phyloP scores from a whole-genome alignment of 2,888 invertebrate species.

The Drosophila borborema region DNA sequence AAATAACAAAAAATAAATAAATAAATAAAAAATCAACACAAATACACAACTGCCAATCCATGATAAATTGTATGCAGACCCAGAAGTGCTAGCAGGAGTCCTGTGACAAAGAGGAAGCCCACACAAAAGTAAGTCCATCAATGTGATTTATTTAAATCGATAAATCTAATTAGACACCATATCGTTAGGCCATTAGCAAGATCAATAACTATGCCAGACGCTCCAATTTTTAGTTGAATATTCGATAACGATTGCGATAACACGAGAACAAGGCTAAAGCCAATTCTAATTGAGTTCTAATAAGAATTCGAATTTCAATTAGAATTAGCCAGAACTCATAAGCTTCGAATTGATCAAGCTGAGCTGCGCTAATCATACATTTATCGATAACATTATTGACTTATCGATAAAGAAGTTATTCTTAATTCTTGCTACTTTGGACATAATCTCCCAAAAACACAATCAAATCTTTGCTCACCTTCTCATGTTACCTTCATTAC shows the following conservation, averaged over 20 bases:
- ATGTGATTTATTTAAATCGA: background rate
- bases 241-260: background rate
- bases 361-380: background rate
- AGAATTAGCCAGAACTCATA: no score
- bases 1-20: constrained; percentile 57
- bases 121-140: constrained; percentile 29
- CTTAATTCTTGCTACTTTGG: constrained; percentile 2
- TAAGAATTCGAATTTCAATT: no score
- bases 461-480: constrained; percentile 34
- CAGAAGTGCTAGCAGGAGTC: constrained; percentile 6
- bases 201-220: background rate
- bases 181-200: background rate
- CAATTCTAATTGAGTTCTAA: no score
- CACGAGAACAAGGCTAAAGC: no score
- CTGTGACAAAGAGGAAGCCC: constrained; percentile 28
- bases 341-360: no score
- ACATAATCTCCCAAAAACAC: constrained; percentile 14
- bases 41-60: constrained; percentile 53
- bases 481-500: constrained; percentile 11
- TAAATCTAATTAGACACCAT: background rate
- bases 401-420: background rate
- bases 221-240: background rate
- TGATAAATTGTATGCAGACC: constrained; percentile 18
- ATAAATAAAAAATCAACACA: constrained; percentile 33
- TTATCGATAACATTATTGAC: background rate